phyloP scores from a whole-genome alignment of 2,113 vertebrate species.

The Eulemur rufifrons region DNA sequence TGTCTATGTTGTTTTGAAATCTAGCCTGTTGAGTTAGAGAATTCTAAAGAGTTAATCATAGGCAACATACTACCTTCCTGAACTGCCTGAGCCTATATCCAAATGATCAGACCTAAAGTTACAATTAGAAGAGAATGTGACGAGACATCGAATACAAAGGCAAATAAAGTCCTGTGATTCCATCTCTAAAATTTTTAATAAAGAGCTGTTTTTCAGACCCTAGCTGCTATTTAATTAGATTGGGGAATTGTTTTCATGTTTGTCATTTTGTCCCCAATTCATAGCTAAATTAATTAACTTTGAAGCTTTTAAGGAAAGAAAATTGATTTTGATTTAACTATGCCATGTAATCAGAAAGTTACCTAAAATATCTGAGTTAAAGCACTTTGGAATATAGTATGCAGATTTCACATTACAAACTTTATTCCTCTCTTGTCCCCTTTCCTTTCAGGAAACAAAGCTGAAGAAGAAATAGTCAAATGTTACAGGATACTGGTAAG shows the following conservation, averaged over 20 bases:
- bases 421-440: not conserved
- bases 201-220: not conserved
- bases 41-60: not conserved
- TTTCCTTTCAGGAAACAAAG: not conserved
- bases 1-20: not conserved
- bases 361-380: not conserved
- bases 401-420: not conserved
- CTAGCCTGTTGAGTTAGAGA: not conserved
- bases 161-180: not conserved
- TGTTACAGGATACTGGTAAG: not conserved
- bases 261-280: conserved; percentile 16
- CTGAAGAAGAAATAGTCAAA: conserved; percentile 2
- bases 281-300: conserved; percentile 40
- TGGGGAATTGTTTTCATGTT: not conserved
- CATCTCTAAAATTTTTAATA: not conserved
- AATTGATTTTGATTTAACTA: not conserved
- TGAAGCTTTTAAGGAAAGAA: conserved; percentile 39
- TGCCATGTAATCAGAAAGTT: not conserved
- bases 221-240: not conserved
- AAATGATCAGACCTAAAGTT: not conserved
- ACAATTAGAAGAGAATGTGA: not conserved
- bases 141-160: not conserved
- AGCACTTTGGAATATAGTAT: not conserved
- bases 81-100: not conserved
- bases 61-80: not conserved